Base-by-base conservation (phyloP, 2,797 vertebrate species). In the Pagetopsis macropterus region DNA sequence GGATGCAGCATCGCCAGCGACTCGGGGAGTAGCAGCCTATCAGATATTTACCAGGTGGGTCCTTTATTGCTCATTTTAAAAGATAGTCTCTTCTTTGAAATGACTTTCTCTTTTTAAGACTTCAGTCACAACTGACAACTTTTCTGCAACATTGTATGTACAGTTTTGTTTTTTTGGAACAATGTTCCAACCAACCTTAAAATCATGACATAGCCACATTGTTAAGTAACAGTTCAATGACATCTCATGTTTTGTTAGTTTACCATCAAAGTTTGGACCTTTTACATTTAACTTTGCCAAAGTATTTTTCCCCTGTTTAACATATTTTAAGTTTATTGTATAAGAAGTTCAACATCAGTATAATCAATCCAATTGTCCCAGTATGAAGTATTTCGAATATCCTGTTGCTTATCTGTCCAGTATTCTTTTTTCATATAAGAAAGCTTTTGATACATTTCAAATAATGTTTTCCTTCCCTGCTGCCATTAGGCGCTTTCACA, bases 1-100 rank as follows among this genome's bases (percentile, higher is more conserved):
- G 97, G 97, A 61, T 98, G 98, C 90, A 99, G 98, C 86, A 99
- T 99, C 54, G 96, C 97, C 85, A 99, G 98, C 60, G 98, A 99
- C 88, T 99, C 98, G 9, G 98, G 97, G 72, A 99, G 97, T 89
- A 99, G 98, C 94, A 99, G 98, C 88, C 93, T 99, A 1, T 99
- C 98, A 11, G 98, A 99, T 85, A 98, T 99, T 83, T 99, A 99
- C 83, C 97, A 98, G 96, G 97, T 98, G 90, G 19, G 79, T 61
- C 7, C 41, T n/a, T 56, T 3, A 9, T 9, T 50, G 5, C 17
- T 11, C 31, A 8, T 44, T 48, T 11, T 13, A 41, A n/a, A 10
- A 1, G 4, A 21, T 64, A 41, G 10, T 6, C 2, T 16, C 9
- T 9, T 49, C 8, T 49, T 19, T 9, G 19, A 5, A 27, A 1